Evolutionary conservation across 1,140 invertebrate species (phyloP).

Genomic region (Pogonognathellus flavescens): DNA sequence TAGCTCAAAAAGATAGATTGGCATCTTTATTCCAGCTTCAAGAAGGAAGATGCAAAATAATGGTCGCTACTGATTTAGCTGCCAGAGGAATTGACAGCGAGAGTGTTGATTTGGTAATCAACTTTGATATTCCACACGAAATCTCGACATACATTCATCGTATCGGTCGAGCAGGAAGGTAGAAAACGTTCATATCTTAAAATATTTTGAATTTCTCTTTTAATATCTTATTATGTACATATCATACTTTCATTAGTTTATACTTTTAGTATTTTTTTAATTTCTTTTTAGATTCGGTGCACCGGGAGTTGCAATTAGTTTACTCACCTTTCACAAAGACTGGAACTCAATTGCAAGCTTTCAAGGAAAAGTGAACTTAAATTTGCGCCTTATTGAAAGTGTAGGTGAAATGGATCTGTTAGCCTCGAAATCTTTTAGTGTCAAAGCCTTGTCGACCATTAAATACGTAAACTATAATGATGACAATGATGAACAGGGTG

Average conservation of each 20-base stretch:
- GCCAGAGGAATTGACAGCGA: slow-evolving; percentile 87
- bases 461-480: background rate
- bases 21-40: slow-evolving; percentile 45
- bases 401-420: slow-evolving; percentile 29
- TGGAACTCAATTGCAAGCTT: slow-evolving; percentile 22
- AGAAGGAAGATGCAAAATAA: slow-evolving; percentile 60
- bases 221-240: too few species aligned
- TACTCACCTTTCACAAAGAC: slow-evolving; percentile 71
- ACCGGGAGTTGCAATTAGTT: slow-evolving; percentile 79
- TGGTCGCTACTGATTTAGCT: slow-evolving; percentile 68
- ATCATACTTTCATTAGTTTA: too few species aligned
- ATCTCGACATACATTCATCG: slow-evolving; percentile 93
- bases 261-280: too few species aligned
- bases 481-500: background rate
- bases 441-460: background rate
- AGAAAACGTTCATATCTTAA: too few species aligned
- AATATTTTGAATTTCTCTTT: too few species aligned
- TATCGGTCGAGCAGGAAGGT: slow-evolving; percentile 82
- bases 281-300: slow-evolving; percentile 79
- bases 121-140: slow-evolving; percentile 88
- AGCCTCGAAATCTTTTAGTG: background rate
- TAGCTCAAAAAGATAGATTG: slow-evolving; percentile 77
- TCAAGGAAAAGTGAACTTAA: slow-evolving; percentile 48
- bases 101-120: slow-evolving; percentile 93
- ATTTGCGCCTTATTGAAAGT: slow-evolving; percentile 38